Percentiles rank a stretch among this genome's conserved stretches.
Evolutionary conservation across 2,113 vertebrate genomes (phyloP).

Genomic region (Cheilinus undulatus): DNA sequence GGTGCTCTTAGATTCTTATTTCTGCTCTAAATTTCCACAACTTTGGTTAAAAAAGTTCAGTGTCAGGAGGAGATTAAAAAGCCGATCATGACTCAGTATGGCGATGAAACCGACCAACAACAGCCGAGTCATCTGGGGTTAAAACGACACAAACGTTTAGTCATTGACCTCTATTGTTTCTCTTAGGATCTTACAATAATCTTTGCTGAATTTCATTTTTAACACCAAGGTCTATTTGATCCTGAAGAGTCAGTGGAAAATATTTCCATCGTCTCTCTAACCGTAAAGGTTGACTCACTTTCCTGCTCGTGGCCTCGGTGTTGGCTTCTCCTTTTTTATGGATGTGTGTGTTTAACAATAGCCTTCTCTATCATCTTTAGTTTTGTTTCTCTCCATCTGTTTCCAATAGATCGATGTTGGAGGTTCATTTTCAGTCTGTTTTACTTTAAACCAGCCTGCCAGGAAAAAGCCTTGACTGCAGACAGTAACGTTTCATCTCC

Average conservation of each 20-base stretch:
- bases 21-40: background rate
- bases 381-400: conserved; percentile 45
- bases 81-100: background rate
- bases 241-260: too few species aligned
- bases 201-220: too few species aligned
- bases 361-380: background rate
- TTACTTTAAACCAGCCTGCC: background rate
- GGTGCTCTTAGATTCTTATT: too few species aligned
- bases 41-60: background rate
- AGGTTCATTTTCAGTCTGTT: conserved; percentile 8
- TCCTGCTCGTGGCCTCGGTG: background rate
- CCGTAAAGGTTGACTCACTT: conserved; percentile 23
- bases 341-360: conserved; percentile 6
- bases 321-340: background rate
- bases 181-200: too few species aligned
- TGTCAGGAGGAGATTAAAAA: background rate
- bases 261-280: too few species aligned
- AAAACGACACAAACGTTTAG: background rate
- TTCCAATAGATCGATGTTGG: conserved; percentile 23
- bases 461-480: background rate
- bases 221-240: too few species aligned
- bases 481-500: background rate
- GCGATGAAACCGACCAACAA: background rate
- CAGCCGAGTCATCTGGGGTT: background rate
- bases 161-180: background rate